Base-by-base conservation (phyloP, 2,888 invertebrate genomes). In the Mechanitis messenoides region DNA sequence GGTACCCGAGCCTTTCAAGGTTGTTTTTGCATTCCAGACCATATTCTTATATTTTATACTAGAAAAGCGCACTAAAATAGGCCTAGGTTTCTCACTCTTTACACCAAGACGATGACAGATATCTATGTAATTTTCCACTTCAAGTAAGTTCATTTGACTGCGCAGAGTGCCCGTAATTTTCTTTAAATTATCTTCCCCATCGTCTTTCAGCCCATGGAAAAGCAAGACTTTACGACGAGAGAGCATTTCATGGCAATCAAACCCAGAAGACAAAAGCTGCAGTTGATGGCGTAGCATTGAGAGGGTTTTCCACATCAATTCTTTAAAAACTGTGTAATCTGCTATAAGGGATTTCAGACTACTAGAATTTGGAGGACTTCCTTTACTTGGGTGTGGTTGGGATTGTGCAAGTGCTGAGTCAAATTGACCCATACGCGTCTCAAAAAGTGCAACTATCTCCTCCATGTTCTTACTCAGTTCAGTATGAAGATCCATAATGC, bases 1-100 rank as follows among this genome's bases (percentile, higher is more conserved):
- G 6, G 61, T 35, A 5, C 64, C 64, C 11, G 58, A 58, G n/a
- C 59, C 58, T 53, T 61, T 64, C 9, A 64, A 31, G 31, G 11
- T 11, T 20, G 59, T 57, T 59, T 64, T 64, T 6, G 45, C 45
- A 31, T 46, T 59, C 58, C 58, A 62, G 3, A 58, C 50, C 33
- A 42, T 1, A 20, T 55, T 55, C 31, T 45, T 58, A n/a, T 33
- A 33, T 45, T 47, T 62, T 33, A 55, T 35, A 50, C 42, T 20
- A 45, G 38, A 9, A 50, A 62, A 55, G 38, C 58, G 62, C 11
- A 58, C 55, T 1, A 58, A 50, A 50, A 62, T 50, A 33, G 61
- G 50, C 11, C 61, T 54, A 12, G 58, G 57, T 42, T 20, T 45
- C n/a, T 61, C 53, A 7, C 58, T 61, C 47, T 58, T 58, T 31